Conservation (phyloP, 2,888 invertebrate genomes). For the Latheticus oryzae region DNA sequence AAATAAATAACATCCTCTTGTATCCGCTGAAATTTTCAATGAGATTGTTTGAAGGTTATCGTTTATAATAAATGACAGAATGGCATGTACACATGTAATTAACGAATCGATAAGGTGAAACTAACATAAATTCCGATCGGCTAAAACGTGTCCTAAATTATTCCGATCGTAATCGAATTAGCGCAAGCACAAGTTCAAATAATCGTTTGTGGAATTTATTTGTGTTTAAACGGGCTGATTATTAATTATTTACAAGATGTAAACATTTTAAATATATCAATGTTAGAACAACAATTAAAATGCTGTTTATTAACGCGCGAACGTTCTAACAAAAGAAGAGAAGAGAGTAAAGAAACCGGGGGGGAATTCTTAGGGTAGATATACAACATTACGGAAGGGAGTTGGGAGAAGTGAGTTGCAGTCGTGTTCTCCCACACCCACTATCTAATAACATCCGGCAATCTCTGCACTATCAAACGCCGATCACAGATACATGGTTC, state of each 20-base stretch:
- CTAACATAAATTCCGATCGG: constrained; percentile 34
- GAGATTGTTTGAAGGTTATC: constrained; percentile 27
- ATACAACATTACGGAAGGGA: constrained; percentile 24
- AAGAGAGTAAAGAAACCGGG: constrained; percentile 14
- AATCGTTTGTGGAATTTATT: constrained; percentile 33
- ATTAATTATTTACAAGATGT: constrained; percentile 17
- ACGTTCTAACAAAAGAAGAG: constrained; percentile 22
- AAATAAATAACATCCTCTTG: too few relatives aligned
- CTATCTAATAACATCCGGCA: constrained; percentile 25
- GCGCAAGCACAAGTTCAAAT: constrained; percentile 36
- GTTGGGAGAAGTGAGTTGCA: constrained; percentile 17
- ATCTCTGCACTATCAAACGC: too few relatives aligned
- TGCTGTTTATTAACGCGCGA: constrained; percentile 22
- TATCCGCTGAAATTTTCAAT: too few relatives aligned
- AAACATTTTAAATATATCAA: constrained; percentile 28
- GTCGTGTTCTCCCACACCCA: constrained; percentile 39
- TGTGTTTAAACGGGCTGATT: constrained; percentile 25
- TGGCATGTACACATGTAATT: constrained; percentile 36
- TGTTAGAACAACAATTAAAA: constrained; percentile 29
- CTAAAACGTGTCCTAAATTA: constrained; percentile 36
- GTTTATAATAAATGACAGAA: constrained; percentile 29
- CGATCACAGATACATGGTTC: not conserved
- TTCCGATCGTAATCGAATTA: constrained; percentile 41
- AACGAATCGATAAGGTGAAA: constrained; percentile 32
- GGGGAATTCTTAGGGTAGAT: constrained; percentile 17